Evolutionary conservation across 1,140 invertebrate genomes (phyloP).

Genomic region (Apocrypta bakeri): DNA sequence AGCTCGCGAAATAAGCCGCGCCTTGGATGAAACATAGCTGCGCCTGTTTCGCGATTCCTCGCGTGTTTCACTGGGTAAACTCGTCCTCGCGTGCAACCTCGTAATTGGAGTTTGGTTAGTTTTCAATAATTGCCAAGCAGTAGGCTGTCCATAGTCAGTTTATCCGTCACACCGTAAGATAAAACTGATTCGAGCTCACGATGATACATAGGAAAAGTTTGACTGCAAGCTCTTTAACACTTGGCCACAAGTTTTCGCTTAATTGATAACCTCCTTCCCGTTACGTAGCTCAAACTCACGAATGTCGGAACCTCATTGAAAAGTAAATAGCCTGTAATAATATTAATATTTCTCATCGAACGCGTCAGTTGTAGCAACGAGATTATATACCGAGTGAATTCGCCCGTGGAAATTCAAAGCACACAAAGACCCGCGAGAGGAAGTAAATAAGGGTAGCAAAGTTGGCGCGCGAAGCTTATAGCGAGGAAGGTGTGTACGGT

Average conservation of each 20-base stretch:
- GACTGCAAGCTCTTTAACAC: slow-evolving; percentile 7
- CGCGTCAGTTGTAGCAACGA: too few relatives aligned
- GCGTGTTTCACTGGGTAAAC: neutral
- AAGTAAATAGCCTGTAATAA: neutral
- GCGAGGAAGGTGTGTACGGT: neutral
- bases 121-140: slow-evolving; percentile 48
- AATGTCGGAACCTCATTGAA: neutral
- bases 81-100: slow-evolving; percentile 29
- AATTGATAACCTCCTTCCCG: slow-evolving; percentile 40
- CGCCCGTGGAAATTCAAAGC: neutral
- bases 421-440: neutral
- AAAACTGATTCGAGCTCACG: slow-evolving; percentile 13
- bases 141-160: slow-evolving; percentile 38
- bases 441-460: neutral
- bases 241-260: slow-evolving; percentile 3
- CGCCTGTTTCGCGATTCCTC: slow-evolving; percentile 21
- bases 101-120: slow-evolving; percentile 51
- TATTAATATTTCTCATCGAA: too few relatives aligned
- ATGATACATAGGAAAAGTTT: slow-evolving; percentile 2
- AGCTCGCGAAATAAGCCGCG: neutral
- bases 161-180: slow-evolving; percentile 23
- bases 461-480: neutral
- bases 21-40: slow-evolving; percentile 7
- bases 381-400: neutral
- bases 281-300: neutral